These are phyloP conservation scores for Lophochroa leadbeateri DNA, from an alignment of 2,113 vertebrate genomes.

Conservation along the genomic window DNA sequence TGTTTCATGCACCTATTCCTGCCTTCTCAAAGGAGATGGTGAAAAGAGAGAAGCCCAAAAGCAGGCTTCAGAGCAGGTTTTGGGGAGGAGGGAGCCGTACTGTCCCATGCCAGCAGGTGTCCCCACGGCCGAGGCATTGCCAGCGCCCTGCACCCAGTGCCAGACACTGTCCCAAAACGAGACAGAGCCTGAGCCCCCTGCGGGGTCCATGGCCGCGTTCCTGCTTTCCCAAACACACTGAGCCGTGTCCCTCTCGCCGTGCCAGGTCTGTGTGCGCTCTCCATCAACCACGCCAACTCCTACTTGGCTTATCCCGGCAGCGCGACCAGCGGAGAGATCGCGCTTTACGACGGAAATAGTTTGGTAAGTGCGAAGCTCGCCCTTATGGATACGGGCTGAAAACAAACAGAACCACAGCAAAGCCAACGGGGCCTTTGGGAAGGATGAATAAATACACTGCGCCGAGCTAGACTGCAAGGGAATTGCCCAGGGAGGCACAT, in stretches of 20 bases:
- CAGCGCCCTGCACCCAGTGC: background rate
- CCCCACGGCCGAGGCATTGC: constrained; percentile 5
- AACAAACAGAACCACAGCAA: background rate
- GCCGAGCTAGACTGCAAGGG: background rate
- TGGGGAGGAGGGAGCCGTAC: background rate
- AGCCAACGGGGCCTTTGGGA: constrained; percentile 29
- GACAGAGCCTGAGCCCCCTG: background rate
- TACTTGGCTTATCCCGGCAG: constrained; percentile 94
- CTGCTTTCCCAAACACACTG: background rate
- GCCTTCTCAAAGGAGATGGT: background rate
- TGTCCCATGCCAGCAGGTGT: constrained; percentile 65
- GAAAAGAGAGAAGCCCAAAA: background rate
- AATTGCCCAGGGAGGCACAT: background rate
- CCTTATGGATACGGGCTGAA: background rate
- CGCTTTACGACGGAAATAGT: constrained; percentile 90
- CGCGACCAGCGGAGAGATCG: constrained; percentile 88
- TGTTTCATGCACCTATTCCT: background rate
- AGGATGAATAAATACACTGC: constrained; percentile 13
- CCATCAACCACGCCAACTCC: constrained; percentile 93
- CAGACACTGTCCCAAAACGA: background rate
- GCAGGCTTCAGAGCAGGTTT: background rate
- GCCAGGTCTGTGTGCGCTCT: constrained; percentile 91
- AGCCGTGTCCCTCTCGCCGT: background rate
- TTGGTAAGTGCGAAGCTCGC: constrained; percentile 80
- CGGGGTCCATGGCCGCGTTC: background rate